These are phyloP conservation scores for Pachyseris speciosa DNA, from an alignment of 64 coral and sea anemone genomes.

Conservation along the genomic window DNA sequence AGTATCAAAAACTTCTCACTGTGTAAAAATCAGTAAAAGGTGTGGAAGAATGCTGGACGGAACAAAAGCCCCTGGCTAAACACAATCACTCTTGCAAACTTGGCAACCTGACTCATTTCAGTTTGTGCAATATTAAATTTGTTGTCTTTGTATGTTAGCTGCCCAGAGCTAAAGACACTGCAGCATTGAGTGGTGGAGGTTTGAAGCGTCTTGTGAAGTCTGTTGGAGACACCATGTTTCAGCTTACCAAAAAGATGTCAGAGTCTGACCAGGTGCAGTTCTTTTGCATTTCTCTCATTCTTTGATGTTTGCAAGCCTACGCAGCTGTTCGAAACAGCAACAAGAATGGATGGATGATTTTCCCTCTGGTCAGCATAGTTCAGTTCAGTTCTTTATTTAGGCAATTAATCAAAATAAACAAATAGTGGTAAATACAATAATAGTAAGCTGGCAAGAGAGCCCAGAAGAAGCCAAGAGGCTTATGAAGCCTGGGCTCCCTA, in stretches of 20 bases:
- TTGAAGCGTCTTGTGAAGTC: conserved; percentile 95
- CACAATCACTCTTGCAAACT: background rate
- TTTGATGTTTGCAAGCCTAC: background rate
- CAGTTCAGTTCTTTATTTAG: too few relatives aligned
- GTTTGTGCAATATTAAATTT: background rate
- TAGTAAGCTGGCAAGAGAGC: too few relatives aligned
- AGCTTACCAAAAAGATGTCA: conserved; percentile 93
- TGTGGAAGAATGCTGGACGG: background rate
- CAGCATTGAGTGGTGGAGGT: conserved; percentile 95
- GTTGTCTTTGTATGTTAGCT: background rate
- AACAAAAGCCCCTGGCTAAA: background rate
- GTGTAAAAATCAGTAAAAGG: background rate
- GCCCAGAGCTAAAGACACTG: conserved; percentile 92
- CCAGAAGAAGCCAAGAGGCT: too few relatives aligned
- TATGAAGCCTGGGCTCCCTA: too few relatives aligned
- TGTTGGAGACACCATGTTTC: conserved; percentile 98
- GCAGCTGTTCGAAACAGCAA: too few relatives aligned
- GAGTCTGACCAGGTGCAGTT: conserved; percentile 89
- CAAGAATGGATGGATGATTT: too few relatives aligned
- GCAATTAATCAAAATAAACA: too few relatives aligned
- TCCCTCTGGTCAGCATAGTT: too few relatives aligned
- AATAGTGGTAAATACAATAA: too few relatives aligned
- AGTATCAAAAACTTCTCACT: background rate
- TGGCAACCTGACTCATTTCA: background rate
- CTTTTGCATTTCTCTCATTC: background rate